These are phyloP conservation scores for Harlomillsia oculata DNA, from an alignment of 1,140 invertebrate genomes.

Conservation along the genomic window DNA sequence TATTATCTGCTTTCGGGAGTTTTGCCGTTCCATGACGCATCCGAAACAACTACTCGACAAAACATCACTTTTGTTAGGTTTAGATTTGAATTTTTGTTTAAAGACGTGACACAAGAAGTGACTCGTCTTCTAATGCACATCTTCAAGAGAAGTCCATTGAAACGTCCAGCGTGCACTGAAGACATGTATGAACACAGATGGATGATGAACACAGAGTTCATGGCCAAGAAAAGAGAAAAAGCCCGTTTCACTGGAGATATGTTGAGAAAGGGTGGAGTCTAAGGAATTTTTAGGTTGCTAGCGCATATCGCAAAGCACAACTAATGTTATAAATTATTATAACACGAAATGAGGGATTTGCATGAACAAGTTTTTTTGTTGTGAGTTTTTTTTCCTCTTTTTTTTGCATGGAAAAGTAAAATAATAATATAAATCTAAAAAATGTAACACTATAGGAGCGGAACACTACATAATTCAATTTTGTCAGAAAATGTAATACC, in stretches of 20 bases:
- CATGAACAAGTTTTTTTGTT: too few species aligned
- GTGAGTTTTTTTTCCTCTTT: too few species aligned
- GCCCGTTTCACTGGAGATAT: slow-evolving; percentile 6
- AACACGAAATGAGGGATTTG: too few species aligned
- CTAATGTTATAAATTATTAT: too few species aligned
- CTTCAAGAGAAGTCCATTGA: slow-evolving; percentile 87
- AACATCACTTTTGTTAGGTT: slow-evolving; percentile 90
- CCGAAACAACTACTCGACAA: slow-evolving; percentile 72
- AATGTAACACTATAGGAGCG: too few species aligned
- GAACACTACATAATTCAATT: too few species aligned
- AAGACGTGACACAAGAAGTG: slow-evolving; percentile 87
- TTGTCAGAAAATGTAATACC: too few species aligned
- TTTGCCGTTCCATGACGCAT: slow-evolving; percentile 78
- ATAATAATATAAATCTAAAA: too few species aligned
- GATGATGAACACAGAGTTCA: slow-evolving; percentile 79
- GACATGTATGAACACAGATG: slow-evolving; percentile 93
- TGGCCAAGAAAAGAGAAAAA: slow-evolving; percentile 62
- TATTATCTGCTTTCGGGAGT: slow-evolving; percentile 90
- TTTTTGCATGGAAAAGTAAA: too few species aligned
- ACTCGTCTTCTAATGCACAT: slow-evolving; percentile 88
- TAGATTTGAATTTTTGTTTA: slow-evolving; percentile 85
- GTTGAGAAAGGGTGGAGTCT: too few species aligned
- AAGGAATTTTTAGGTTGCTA: too few species aligned
- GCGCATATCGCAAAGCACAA: too few species aligned
- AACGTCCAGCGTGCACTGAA: slow-evolving; percentile 77